Base-by-base conservation (phyloP, 2,797 vertebrate genomes). In the Centroberyx gerrardi region DNA sequence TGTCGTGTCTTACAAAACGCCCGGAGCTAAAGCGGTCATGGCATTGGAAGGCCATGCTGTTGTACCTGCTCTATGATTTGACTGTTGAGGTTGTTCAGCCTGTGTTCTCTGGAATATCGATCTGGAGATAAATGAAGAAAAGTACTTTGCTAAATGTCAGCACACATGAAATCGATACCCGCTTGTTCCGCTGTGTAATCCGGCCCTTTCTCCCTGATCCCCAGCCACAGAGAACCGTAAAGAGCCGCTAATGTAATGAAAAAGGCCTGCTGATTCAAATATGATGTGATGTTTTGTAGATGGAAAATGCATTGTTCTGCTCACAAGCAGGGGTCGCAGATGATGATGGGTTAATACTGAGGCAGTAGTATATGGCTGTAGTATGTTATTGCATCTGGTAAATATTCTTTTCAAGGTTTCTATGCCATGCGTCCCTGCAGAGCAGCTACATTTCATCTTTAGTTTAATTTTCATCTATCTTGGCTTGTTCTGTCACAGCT, bases 101-200 rank as follows among this genome's bases (percentile, higher is more conserved):
- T 31, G 67, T 17, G 18, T 72, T 83, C 79, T 77, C 73, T 48
- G 69, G 66, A 81, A 71, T 73, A 80, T 89, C 12, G 77, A 88
- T 87, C 83, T 31, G 36, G 70, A 77, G 79, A 81, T 81, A 83
- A 85, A 89, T 81, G 75, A 86, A 87, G 80, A 89, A 87, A 92
- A 88, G 85, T 87, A 68, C 76, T 87, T 75, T 82, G 72, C 80
- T 90, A 92, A 92, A 91, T 92, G 90, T 88, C 88, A 86, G 82
- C 64, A 78, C 78, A 78, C 33, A 42, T 90, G 69, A 87, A 91
- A 92, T 92, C 86, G 4, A 93, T 93, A 88, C 33, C 42, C 68
- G 75, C 78, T 86, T 78, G 74, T 81, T 86, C 76, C 8, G 13
- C 73, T 70, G 27, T 83, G 72, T 80, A 82, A 82, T 87, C 58